Conservation (phyloP, 2,113 vertebrate genomes). For the Ovis canadensis region DNA sequence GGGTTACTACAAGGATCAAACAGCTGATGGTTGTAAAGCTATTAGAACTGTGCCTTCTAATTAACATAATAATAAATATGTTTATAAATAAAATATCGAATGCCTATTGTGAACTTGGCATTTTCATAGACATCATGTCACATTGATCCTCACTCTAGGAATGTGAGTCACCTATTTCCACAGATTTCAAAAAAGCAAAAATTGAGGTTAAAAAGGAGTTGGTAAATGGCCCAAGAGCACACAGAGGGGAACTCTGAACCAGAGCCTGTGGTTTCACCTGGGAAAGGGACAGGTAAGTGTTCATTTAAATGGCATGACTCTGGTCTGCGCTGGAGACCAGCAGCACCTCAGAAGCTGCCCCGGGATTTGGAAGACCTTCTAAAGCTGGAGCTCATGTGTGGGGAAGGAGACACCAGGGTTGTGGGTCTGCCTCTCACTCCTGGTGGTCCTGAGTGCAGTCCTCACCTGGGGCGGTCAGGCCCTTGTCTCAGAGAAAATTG, state of each 20-base stretch:
- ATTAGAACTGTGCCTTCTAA: not conserved
- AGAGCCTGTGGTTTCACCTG: not conserved
- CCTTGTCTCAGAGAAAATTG: not conserved
- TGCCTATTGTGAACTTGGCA: not conserved
- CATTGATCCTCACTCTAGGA: not conserved
- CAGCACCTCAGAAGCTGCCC: accelerated
- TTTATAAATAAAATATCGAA: constrained; percentile 15
- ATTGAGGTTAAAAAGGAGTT: not conserved
- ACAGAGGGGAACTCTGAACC: not conserved
- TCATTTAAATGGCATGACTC: not conserved
- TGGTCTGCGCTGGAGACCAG: not conserved
- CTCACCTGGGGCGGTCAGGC: not conserved
- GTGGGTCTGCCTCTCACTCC: not conserved
- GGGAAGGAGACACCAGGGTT: not conserved
- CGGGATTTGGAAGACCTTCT: not conserved
- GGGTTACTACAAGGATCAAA: not conserved
- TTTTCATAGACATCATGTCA: not conserved
- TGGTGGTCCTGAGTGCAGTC: not conserved
- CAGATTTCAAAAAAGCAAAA: not conserved
- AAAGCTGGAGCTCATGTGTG: not conserved
- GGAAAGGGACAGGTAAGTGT: not conserved
- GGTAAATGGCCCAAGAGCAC: not conserved
- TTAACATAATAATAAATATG: not conserved
- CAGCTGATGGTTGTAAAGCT: not conserved
- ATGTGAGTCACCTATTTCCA: not conserved